Conservation (phyloP, 1,140 invertebrate species). For the Drosophila rufa region DNA sequence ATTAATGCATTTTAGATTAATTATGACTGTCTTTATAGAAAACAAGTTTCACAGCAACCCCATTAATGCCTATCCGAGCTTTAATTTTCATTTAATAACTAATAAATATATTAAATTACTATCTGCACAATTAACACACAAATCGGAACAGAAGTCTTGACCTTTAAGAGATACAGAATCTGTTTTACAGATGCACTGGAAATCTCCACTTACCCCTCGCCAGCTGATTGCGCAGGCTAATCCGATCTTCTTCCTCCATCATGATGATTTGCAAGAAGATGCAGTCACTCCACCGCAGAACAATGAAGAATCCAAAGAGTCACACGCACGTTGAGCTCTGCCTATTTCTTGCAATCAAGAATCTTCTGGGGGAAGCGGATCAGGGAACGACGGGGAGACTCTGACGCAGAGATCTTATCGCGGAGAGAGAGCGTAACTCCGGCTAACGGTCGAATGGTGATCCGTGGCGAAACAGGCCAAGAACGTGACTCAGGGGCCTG, state of each 20-base stretch:
- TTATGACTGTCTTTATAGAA: too few relatives aligned
- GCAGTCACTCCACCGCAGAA: constrained; percentile 20
- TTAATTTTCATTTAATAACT: neutral
- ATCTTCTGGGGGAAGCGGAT: neutral
- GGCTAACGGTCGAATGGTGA: neutral
- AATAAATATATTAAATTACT: neutral
- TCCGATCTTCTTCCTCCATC: constrained; percentile 48
- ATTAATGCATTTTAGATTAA: too few relatives aligned
- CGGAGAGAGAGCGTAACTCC: neutral
- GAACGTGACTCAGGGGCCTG: constrained; percentile 40
- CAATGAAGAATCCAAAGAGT: constrained; percentile 19
- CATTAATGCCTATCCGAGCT: too few relatives aligned
- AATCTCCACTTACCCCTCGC: constrained; percentile 44
- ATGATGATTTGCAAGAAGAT: constrained; percentile 35
- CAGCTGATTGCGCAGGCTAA: constrained; percentile 45
- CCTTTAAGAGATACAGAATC: neutral
- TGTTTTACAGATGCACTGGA: constrained; percentile 4
- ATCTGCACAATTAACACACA: neutral
- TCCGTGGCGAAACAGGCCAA: constrained; percentile 26
- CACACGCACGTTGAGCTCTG: constrained; percentile 5
- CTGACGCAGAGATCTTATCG: constrained; percentile 10
- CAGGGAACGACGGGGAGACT: neutral
- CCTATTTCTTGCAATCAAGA: constrained; percentile 1
- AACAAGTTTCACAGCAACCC: too few relatives aligned
- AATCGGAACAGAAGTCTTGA: neutral